Percentiles rank a stretch among this genome's conserved stretches.
These are phyloP conservation scores for Trididemnum miniatum DNA, from an alignment of 23 tunicate species.

Conservation along the genomic window DNA sequence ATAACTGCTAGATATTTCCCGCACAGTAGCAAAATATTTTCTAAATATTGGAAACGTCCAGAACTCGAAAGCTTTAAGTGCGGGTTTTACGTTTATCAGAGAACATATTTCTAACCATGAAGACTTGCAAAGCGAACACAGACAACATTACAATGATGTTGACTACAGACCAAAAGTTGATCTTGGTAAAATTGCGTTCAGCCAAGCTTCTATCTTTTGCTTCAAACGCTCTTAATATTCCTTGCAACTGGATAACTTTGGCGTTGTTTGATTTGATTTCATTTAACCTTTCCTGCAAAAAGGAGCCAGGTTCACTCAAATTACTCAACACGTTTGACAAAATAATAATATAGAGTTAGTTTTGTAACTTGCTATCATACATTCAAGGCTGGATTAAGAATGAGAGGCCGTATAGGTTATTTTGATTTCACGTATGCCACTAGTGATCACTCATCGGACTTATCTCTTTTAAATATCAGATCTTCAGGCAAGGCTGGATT, in stretches of 20 bases:
- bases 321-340: no score
- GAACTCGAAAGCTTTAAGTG: background rate
- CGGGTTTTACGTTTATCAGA: constrained; percentile 73
- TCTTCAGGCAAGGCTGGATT: no score
- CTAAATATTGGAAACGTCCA: no score
- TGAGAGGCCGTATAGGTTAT: no score
- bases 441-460: no score
- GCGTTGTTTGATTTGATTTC: constrained; percentile 66
- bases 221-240: constrained; percentile 68
- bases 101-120: constrained; percentile 85
- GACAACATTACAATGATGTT: constrained; percentile 73
- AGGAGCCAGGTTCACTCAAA: background rate
- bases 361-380: no score
- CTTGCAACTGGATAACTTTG: constrained; percentile 82
- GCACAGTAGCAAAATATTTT: no score
- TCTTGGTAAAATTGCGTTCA: constrained; percentile 73
- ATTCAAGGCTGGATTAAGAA: no score
- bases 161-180: constrained; percentile 84
- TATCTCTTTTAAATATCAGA: no score
- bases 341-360: no score
- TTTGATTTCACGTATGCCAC: no score
- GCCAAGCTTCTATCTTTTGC: constrained; percentile 85
- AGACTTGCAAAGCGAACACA: constrained; percentile 77
- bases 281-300: constrained; percentile 61
- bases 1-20: no score